A percentile compares a stretch with the other conserved stretches of the same genome.
These are phyloP conservation scores for Bovichtus variegatus DNA, from an alignment of 2,797 vertebrate species.

Conservation along the genomic window DNA sequence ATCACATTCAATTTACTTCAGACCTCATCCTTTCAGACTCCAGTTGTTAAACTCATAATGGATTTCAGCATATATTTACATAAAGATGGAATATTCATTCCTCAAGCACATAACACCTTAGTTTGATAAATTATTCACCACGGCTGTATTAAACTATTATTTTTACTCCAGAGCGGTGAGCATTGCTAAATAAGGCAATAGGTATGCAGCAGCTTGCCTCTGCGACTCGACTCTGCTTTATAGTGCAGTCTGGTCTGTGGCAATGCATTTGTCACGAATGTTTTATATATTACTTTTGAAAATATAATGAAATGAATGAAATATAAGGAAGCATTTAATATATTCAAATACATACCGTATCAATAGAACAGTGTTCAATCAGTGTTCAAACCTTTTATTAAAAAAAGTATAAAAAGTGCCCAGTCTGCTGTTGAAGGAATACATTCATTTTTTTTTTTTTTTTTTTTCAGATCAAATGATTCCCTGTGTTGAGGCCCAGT, in stretches of 20 bases:
- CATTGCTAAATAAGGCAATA: conserved; percentile 1
- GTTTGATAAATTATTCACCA: conserved; percentile 35
- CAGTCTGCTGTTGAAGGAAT: background rate
- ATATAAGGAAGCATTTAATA: background rate
- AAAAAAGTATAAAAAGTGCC: too few species aligned
- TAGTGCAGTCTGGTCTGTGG: background rate
- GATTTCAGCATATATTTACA: background rate
- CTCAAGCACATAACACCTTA: background rate
- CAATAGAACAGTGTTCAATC: background rate
- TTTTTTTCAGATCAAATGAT: background rate
- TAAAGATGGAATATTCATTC: conserved; percentile 1
- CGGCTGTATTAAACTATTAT: conserved; percentile 20
- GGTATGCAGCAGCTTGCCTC: conserved; percentile 17
- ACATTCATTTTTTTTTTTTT: too few species aligned
- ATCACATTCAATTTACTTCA: background rate
- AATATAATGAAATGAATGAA: background rate
- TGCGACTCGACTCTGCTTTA: background rate
- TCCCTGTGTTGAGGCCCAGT: background rate
- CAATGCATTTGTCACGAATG: background rate
- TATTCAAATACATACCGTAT: background rate
- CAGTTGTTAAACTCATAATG: background rate
- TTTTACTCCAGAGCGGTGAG: conserved; percentile 10
- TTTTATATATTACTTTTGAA: background rate
- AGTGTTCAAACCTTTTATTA: background rate
- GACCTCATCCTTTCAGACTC: background rate